phyloP scores from a whole-genome alignment of 2,888 invertebrate species.

The Spicauda simplicius region DNA sequence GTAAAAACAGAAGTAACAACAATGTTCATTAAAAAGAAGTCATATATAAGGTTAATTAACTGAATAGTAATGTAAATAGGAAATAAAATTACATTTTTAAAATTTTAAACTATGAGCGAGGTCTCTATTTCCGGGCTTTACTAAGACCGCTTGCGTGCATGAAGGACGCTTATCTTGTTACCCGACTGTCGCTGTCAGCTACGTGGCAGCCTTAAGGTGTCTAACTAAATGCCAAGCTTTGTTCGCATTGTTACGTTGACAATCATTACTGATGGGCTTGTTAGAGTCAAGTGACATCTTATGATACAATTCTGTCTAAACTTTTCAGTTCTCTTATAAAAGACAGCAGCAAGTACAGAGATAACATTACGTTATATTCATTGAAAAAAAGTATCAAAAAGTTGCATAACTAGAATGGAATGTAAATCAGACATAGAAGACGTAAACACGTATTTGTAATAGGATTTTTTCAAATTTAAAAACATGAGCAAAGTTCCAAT shows the following conservation, averaged over 20 bases:
- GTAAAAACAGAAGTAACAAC: not conserved
- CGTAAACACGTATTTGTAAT: too few species aligned
- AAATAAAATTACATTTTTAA: too few species aligned
- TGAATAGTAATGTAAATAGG: too few species aligned
- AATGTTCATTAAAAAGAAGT: not conserved
- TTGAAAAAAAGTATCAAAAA: not conserved
- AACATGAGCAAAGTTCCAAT: too few species aligned
- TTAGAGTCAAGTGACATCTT: slow-evolving; percentile 1
- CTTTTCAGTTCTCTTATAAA: not conserved
- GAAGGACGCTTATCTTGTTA: slow-evolving; percentile 70
- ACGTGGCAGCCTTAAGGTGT: slow-evolving; percentile 52
- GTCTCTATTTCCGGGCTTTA: not conserved
- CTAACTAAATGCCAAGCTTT: slow-evolving; percentile 59
- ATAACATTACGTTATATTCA: not conserved
- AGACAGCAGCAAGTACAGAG: not conserved
- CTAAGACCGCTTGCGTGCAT: slow-evolving; percentile 39
- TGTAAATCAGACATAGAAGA: too few species aligned
- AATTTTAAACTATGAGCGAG: too few species aligned
- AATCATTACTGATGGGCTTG: slow-evolving; percentile 29
- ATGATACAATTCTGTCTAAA: not conserved
- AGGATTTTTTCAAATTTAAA: too few species aligned
- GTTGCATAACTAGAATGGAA: too few species aligned
- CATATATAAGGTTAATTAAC: too few species aligned
- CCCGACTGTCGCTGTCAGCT: slow-evolving; percentile 62
- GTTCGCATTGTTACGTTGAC: slow-evolving; percentile 48